Conservation (phyloP, 2,113 vertebrate genomes). For the Scomber scombrus region DNA sequence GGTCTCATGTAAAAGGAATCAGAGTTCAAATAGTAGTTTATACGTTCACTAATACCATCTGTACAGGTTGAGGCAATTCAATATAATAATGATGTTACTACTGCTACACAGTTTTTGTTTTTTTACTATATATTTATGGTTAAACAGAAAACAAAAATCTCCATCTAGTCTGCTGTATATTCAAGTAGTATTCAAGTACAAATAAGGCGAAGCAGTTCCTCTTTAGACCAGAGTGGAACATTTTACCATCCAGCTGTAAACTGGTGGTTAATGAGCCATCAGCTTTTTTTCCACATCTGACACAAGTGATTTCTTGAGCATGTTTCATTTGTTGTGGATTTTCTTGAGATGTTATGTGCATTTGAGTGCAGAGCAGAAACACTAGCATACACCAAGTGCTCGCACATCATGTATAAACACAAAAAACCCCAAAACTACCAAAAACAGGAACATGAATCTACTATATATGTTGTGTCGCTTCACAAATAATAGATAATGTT, state of each 20-base stretch:
- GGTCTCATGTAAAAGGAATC: neutral
- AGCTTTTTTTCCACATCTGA: constrained; percentile 28
- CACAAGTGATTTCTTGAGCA: constrained; percentile 11
- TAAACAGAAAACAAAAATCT: neutral
- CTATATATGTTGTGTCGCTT: neutral
- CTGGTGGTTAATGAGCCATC: constrained; percentile 51
- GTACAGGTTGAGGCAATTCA: neutral
- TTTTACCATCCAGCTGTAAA: neutral
- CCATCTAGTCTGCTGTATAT: constrained; percentile 23
- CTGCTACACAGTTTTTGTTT: too few relatives aligned
- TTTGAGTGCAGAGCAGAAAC: neutral
- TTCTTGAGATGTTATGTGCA: neutral
- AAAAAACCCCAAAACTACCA: neutral
- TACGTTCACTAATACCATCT: neutral
- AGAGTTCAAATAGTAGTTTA: neutral
- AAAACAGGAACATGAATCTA: constrained; percentile 7
- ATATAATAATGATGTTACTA: neutral
- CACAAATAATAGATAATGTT: too few relatives aligned
- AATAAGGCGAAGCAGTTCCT: neutral
- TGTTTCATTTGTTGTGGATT: constrained; percentile 28
- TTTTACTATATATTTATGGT: too few relatives aligned
- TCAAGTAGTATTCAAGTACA: neutral
- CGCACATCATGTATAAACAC: neutral
- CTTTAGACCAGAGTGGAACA: neutral
- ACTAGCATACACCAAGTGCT: neutral